phyloP scores from a whole-genome alignment of 1,140 invertebrate species.

The Asobara japonica region DNA sequence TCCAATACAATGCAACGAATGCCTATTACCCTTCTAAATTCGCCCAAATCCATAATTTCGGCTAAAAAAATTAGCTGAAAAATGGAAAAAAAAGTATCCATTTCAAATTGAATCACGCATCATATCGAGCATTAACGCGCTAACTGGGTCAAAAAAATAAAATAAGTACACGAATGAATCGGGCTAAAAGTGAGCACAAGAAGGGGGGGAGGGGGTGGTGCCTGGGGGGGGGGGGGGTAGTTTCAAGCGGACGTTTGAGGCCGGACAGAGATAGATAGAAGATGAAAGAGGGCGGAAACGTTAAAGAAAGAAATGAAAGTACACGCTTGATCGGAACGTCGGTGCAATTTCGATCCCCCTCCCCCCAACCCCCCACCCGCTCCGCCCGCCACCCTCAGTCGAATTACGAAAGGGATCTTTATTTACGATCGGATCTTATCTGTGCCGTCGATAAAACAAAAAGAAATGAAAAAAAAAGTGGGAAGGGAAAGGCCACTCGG shows the following conservation, averaged over 20 bases:
- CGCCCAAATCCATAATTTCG: too few relatives aligned
- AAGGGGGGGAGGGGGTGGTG: too few relatives aligned
- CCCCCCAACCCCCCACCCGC: background rate
- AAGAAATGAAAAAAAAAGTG: background rate
- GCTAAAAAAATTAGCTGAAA: too few relatives aligned
- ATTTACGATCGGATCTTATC: constrained; percentile 17
- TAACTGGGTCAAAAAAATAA: constrained; percentile 1
- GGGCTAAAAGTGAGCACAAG: constrained; percentile 3
- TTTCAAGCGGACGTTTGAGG: background rate
- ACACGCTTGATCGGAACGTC: constrained; percentile 3
- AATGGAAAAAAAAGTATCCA: background rate
- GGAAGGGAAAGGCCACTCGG: background rate
- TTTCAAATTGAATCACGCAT: background rate
- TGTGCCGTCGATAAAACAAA: constrained; percentile 13
- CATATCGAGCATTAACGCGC: background rate
- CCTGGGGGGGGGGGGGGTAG: too few relatives aligned
- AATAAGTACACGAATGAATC: constrained; percentile 2
- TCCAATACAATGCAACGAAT: too few relatives aligned
- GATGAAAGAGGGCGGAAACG: constrained; percentile 13
- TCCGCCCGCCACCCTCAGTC: background rate
- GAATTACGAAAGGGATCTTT: constrained; percentile 14
- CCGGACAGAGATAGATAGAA: background rate
- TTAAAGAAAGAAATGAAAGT: constrained; percentile 21
- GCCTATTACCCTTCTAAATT: too few relatives aligned
- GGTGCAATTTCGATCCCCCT: background rate